Evolutionary conservation across 1,140 invertebrate species (phyloP), one percentile per base, ranked within the genome.

Genomic region (Macrotrachela quadricornifera): DNA sequence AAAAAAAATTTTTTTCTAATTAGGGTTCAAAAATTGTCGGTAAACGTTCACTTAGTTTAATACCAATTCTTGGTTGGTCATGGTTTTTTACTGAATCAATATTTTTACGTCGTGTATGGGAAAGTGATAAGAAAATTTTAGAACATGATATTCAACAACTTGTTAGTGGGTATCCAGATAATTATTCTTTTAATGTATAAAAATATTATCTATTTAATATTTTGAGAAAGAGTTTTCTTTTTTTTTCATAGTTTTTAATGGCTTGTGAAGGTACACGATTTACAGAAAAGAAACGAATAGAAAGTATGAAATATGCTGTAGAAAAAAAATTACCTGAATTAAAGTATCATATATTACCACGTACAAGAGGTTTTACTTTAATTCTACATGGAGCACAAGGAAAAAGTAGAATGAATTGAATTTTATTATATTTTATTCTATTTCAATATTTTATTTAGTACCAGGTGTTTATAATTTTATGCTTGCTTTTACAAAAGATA

Each of bases 251-350:
- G 83, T 68, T 92, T 56, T 65, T 91, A 39, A 65, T 94, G n/a
- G 92, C 85, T 63, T 82, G 85, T 10, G 90, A 95, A 72, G 90
- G 90, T 9, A 95, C 90, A 1, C 74, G 90, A 37, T 91, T 87
- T 59, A 92, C 86, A 0, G 67, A 75, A 50, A 77, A 79, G 58
- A 95, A 95, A 65, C 81, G 87, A 61, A 77, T 80, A 67, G 80
- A 79, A 0, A 87, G 85, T 57, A 73, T 85, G 60, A 81, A 83
- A 59, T 87, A 91, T 66, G 85, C 86, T 0, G 74, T 76, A 61
- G 78, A 86, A 60, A 82, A 83, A 59, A 82, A 83, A 58, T 74
- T 92, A 57, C 79, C 83, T 4, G 66, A 78, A 59, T 71, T 92
- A 36, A 85, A 88, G 60, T 79, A 92, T 64, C 86, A 91, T 70